A percentile compares a stretch with the other conserved stretches of the same genome.
Evolutionary conservation across 2,888 invertebrate genomes (phyloP).

Genomic region (Lasioglossum calceatum): DNA sequence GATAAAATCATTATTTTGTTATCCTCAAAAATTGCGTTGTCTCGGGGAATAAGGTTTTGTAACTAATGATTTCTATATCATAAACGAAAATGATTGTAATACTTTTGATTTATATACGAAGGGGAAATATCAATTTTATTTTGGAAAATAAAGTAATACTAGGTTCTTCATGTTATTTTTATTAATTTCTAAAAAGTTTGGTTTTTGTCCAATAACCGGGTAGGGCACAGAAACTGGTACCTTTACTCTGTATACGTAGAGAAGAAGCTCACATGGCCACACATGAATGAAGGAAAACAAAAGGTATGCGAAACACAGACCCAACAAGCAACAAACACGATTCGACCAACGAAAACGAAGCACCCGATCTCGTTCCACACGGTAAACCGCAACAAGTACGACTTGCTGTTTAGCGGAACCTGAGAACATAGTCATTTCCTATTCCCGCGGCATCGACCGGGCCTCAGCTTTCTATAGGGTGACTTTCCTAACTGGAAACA

Average conservation of each 20-base stretch:
- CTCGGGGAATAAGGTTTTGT: no score
- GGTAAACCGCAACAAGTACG: conserved; percentile 28
- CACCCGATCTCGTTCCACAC: neutral
- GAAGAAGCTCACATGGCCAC: neutral
- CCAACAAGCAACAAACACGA: neutral
- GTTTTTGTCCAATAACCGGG: no score
- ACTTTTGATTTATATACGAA: no score
- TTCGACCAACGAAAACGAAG: neutral
- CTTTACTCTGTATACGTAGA: neutral
- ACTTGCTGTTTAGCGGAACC: neutral
- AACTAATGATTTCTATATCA: no score
- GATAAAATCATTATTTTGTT: no score
- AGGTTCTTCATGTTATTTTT: no score
- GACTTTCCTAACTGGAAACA: neutral
- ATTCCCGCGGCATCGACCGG: neutral
- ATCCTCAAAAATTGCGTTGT: no score
- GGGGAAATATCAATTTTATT: no score
- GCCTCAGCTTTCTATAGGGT: neutral
- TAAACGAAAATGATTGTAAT: no score
- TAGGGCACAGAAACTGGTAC: no score
- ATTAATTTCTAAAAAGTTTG: no score
- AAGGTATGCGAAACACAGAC: neutral
- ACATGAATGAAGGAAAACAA: neutral
- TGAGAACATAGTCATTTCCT: neutral
- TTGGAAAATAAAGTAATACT: no score